Conservation (phyloP, 1,140 invertebrate species). For the Drosophila murphyi region DNA sequence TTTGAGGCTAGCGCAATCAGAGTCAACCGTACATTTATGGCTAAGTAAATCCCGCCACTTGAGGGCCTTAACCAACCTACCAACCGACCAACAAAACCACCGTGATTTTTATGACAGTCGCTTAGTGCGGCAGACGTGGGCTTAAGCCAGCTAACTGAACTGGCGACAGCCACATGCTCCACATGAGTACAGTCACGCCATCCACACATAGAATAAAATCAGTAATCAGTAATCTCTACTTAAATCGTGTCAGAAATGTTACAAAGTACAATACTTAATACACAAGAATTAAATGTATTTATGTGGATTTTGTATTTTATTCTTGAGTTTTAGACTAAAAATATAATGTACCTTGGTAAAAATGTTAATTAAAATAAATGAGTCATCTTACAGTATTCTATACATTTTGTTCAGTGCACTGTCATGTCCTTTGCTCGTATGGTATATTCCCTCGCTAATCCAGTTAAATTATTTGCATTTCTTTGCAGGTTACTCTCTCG, state of each 20-base stretch:
- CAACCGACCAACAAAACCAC: background rate
- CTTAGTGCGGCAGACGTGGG: slow-evolving; percentile 41
- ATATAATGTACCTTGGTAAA: no score
- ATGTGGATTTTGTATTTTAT: no score
- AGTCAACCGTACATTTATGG: slow-evolving; percentile 64
- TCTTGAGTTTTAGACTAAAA: no score
- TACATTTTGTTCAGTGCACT: no score
- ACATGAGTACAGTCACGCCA: slow-evolving; percentile 17
- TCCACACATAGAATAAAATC: background rate
- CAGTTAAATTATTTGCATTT: background rate
- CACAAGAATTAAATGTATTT: no score
- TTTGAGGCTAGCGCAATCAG: slow-evolving; percentile 43
- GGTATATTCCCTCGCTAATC: slow-evolving; percentile 19
- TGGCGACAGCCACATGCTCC: slow-evolving; percentile 30
- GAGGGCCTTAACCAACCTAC: slow-evolving; percentile 40
- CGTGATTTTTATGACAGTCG: slow-evolving; percentile 80
- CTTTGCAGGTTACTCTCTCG: slow-evolving; percentile 89
- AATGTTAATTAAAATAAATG: no score
- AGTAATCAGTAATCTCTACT: background rate
- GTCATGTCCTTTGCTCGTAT: slow-evolving; percentile 2
- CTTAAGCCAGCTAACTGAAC: slow-evolving; percentile 21
- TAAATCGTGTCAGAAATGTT: background rate
- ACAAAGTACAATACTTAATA: no score
- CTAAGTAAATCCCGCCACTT: slow-evolving; percentile 83
- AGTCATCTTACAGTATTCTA: no score